These are phyloP conservation scores for Synergus laeviventris DNA, from an alignment of 2,888 invertebrate species.

Conservation along the genomic window DNA sequence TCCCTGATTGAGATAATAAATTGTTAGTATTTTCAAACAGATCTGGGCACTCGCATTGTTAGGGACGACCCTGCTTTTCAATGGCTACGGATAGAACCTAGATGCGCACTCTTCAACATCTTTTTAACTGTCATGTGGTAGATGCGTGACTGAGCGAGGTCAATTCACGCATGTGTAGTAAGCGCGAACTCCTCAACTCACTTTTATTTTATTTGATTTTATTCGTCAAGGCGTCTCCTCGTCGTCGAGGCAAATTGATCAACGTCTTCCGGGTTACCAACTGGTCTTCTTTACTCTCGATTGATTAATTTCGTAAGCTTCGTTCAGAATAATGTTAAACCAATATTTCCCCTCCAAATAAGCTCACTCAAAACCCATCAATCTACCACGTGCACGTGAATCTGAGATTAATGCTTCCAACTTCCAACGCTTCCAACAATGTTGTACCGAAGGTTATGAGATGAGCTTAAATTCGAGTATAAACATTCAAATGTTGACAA, in stretches of 20 bases:
- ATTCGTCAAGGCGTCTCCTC: background rate
- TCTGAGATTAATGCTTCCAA: constrained; percentile 12
- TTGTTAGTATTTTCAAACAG: background rate
- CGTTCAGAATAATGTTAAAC: constrained; percentile 4
- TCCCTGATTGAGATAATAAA: too few relatives aligned
- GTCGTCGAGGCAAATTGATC: constrained; percentile 8
- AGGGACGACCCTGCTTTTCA: constrained; percentile 12
- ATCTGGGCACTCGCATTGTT: background rate
- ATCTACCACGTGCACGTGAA: background rate
- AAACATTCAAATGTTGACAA: too few relatives aligned
- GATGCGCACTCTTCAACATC: background rate
- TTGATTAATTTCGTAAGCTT: constrained; percentile 10
- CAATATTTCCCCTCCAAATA: background rate
- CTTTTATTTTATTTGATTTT: too few relatives aligned
- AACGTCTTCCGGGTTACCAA: constrained; percentile 46
- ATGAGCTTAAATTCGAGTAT: too few relatives aligned
- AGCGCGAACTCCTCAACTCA: background rate
- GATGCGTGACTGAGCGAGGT: constrained; percentile 39
- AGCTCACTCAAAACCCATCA: background rate
- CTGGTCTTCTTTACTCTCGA: constrained; percentile 44
- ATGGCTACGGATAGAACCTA: constrained; percentile 11
- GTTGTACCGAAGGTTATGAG: constrained; percentile 23
- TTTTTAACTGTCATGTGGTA: constrained; percentile 13
- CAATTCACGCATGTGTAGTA: constrained; percentile 27
- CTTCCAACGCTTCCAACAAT: background rate